phyloP scores from a whole-genome alignment of 2,888 invertebrate species.

The Mellilla xanthometata region DNA sequence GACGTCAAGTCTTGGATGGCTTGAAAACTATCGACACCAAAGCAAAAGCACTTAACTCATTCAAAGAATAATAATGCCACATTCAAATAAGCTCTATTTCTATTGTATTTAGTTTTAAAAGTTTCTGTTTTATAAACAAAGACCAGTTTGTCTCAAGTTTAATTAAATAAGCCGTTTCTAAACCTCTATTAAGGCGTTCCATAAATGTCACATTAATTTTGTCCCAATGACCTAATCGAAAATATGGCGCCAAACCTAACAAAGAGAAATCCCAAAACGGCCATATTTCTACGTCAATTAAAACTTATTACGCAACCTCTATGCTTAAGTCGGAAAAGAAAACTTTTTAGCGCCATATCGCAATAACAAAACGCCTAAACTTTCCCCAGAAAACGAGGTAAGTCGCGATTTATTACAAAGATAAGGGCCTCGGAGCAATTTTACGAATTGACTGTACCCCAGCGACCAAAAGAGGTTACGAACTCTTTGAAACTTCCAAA shows the following conservation, averaged over 20 bases:
- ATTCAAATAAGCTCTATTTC: no score
- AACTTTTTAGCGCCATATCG: slow-evolving; percentile 13
- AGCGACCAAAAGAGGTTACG: slow-evolving; percentile 21
- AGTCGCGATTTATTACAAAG: slow-evolving; percentile 4
- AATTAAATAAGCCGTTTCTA: no score
- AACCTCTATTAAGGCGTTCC: background rate
- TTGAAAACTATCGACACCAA: no score
- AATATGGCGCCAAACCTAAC: slow-evolving; percentile 16
- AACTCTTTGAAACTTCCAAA: slow-evolving; percentile 22
- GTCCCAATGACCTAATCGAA: slow-evolving; percentile 28
- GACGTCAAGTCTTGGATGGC: no score
- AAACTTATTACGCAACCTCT: slow-evolving; percentile 53
- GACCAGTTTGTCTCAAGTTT: no score
- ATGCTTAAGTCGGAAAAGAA: slow-evolving; percentile 25
- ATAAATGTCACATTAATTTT: slow-evolving; percentile 3
- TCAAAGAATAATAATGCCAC: no score
- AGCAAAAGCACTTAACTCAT: no score
- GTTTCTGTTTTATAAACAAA: no score
- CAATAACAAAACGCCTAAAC: slow-evolving; percentile 2
- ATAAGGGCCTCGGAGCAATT: slow-evolving; percentile 9
- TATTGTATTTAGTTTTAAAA: no score
- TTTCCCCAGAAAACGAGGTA: background rate
- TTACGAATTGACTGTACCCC: slow-evolving; percentile 14
- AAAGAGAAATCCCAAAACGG: slow-evolving; percentile 32
- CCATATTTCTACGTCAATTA: slow-evolving; percentile 54